These are phyloP conservation scores for Sinocyclocheilus maitianheensis DNA, from an alignment of 2,113 vertebrate species.

Conservation along the genomic window DNA sequence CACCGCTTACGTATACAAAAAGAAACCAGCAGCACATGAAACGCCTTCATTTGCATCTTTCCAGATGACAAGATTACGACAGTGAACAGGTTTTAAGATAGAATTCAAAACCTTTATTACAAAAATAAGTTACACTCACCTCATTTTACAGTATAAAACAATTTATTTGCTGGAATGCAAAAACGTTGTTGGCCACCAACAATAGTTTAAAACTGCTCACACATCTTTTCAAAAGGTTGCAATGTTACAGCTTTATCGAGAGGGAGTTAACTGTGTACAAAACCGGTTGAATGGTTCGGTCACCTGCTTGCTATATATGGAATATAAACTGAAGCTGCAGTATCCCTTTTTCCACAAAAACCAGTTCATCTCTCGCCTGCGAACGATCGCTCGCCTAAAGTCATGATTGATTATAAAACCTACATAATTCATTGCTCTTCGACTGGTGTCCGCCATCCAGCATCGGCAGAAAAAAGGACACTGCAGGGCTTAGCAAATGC, in stretches of 20 bases:
- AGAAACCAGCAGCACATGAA: background rate
- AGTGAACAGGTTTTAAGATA: constrained; percentile 73
- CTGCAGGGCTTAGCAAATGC: constrained; percentile 87
- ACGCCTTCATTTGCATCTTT: background rate
- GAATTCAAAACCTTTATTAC: constrained; percentile 99
- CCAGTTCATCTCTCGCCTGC: constrained; percentile 61
- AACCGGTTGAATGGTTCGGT: constrained; percentile 78
- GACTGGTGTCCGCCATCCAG: background rate
- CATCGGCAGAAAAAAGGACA: constrained; percentile 88
- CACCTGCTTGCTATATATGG: constrained; percentile 79
- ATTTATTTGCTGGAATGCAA: constrained; percentile 99
- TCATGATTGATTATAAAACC: constrained; percentile 61
- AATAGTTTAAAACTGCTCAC: constrained; percentile 94
- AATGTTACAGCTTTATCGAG: constrained; percentile 78
- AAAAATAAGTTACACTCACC: constrained; percentile 99
- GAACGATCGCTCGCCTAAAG: constrained; percentile 51
- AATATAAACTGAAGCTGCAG: constrained; percentile 80
- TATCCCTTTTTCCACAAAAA: constrained; percentile 75
- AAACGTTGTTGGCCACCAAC: constrained; percentile 99
- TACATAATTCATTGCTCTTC: constrained; percentile 20
- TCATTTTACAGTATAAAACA: constrained; percentile 99
- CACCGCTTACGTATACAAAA: too few relatives aligned
- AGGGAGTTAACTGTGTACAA: constrained; percentile 83
- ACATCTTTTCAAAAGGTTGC: constrained; percentile 92
- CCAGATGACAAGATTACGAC: background rate